These are phyloP conservation scores for Temnothorax unifasciatus DNA, from an alignment of 2,888 invertebrate species.

Conservation along the genomic window DNA sequence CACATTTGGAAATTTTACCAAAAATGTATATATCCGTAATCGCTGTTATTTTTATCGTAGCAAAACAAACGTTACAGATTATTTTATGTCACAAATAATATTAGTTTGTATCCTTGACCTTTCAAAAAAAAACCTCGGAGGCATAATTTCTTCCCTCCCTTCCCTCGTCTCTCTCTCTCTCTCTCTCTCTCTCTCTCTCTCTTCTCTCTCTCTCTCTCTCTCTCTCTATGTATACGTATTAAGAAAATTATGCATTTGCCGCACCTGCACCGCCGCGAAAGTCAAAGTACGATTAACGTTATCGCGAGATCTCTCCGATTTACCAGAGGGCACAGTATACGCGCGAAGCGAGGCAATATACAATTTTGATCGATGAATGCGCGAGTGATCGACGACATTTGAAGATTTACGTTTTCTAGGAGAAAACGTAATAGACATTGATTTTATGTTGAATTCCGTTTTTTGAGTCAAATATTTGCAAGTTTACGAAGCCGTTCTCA, in stretches of 20 bases:
- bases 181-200: background rate
- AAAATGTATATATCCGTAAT: background rate
- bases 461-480: conserved; percentile 41
- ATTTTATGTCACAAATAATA: conserved; percentile 1
- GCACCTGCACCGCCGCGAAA: conserved; percentile 29
- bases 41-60: background rate
- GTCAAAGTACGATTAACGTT: conserved; percentile 62
- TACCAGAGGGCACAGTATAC: background rate
- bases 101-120: background rate
- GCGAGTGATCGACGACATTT: conserved; percentile 6
- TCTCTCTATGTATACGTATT: background rate
- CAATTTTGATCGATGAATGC: conserved; percentile 51
- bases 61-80: background rate
- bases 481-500: background rate
- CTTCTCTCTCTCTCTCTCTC: background rate
- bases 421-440: conserved; percentile 30
- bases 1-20: background rate
- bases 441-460: conserved; percentile 19
- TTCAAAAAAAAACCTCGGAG: background rate
- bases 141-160: background rate
- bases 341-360: conserved; percentile 18
- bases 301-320: conserved; percentile 44
- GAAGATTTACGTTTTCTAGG: background rate
- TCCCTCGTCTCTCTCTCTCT: too few relatives aligned
- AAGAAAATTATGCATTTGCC: conserved; percentile 57